Base-by-base conservation (phyloP, 2,888 invertebrate species). In the Lepas anatifera region DNA sequence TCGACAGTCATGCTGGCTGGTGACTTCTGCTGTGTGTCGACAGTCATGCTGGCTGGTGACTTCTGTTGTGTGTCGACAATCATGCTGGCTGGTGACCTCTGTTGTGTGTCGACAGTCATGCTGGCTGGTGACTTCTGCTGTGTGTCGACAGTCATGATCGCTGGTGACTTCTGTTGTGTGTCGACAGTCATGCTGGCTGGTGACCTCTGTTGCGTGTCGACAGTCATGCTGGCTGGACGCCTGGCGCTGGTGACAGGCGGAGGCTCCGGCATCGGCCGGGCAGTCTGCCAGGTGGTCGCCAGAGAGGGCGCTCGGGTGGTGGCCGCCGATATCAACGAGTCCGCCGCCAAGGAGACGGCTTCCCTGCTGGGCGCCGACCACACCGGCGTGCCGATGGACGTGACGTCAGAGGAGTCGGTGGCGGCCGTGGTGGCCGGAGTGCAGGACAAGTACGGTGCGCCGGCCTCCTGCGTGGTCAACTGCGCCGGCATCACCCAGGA, bases 221-320 rank as follows among this genome's bases (percentile, higher is more conserved):
- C 58, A 58, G 58, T 18, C 6, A 58, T 58, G 58, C 16, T 58
- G 58, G 13, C 58, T 22, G 58, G 58, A 22, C 80, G 79, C 72
- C 80, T 81, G 58, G 82, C 82, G 4, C 78, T 83, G 63, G 82
- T 83, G 0, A 82, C 82, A 3, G 83, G 83, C 32, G 83, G 83
- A 16, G 82, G 78, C 43, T 81, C 81, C 25, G 83, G 83, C 11
- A 82, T 82, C 43, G 82, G 82, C 11, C 78, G 78, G 72, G 80
- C 81, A 29, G 81, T 82, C 39, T 77, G 80, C 27, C 76, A 78
- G 66, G 64, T 67, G 41, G 69, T 68, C 64, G 68, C 39, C 41
- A 58, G 68, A 41, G 48, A 32, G 66, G 66, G 25, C 50, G 32
- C 68, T 10, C 50, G 35, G 39, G 29, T 29, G 39, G 63, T 27